Evolutionary conservation across 1,140 invertebrate species (phyloP), one percentile per base, ranked within the genome.

Genomic region (Drosophila guanche): DNA sequence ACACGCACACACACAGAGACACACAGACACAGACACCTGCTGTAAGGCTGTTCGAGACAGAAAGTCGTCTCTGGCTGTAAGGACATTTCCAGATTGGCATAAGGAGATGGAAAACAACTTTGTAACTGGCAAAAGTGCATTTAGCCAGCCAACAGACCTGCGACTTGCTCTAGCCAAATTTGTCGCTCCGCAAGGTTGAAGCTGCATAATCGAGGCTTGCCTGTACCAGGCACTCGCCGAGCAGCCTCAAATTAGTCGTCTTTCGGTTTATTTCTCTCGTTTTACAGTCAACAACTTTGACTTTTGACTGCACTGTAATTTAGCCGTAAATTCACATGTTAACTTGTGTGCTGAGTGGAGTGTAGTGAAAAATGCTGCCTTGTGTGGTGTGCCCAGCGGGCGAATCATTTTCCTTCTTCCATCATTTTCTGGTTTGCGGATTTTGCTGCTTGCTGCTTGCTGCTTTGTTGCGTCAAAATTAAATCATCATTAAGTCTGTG

Each of bases 401-500:
- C 61, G 43, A 43, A 58, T 68, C 57, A 85, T 76, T 76, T 76
- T 66, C 59, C 54, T 8, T 43, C 43, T 43, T 23, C 47, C 12
- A 40, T 48, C 56, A 22, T 52, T 47, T 33, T 53, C 48, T 37
- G 22, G 48, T 68, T 46, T 54, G 16, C 16, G 16, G 16, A 20
- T 20, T 20, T 20, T 20, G 16, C 16, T 20, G 16, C 16, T 20
- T 20, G 16, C 16, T 20, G 16, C 16, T 20, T 20, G 23, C 65
- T 56, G 27, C 51, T 68, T 62, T 67, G 58, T 59, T 84, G 60
- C 53, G 57, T 62, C 57, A 53, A 86, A 86, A 86, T 88, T 89
- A 88, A 84, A 83, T 89, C 75, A 88, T 89, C 84, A 83, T 88
- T 89, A 81, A 81, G 78, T 74, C 63, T 75, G 57, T 70, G 73